phyloP scores from a whole-genome alignment of 2,113 vertebrate genomes.

The Xenotilapia longispinis region DNA sequence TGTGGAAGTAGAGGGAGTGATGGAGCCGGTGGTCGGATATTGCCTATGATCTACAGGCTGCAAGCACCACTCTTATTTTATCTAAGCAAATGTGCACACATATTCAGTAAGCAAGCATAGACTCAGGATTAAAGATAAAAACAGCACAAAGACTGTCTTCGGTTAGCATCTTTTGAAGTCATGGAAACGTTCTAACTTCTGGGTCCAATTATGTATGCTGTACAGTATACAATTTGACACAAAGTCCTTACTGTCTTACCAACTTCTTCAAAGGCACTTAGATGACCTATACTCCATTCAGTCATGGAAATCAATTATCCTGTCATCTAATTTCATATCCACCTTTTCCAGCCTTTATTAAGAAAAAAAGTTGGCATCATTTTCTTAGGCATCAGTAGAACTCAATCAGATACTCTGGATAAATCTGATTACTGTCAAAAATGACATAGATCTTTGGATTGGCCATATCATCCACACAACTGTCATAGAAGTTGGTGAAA shows the following conservation, averaged over 20 bases:
- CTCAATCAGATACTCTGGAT: conserved; percentile 94
- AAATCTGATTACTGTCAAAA: conserved; percentile 96
- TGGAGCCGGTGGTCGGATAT: not conserved
- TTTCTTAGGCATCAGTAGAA: conserved; percentile 74
- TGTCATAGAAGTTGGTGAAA: conserved; percentile 92
- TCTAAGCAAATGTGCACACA: conserved; percentile 6
- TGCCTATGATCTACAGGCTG: conserved; percentile 14
- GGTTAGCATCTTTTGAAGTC: not conserved
- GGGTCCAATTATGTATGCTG: not conserved
- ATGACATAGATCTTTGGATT: conserved; percentile 95
- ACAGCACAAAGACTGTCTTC: not conserved
- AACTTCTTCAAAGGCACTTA: conserved; percentile 58
- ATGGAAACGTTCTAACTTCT: not conserved
- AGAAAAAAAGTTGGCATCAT: not conserved
- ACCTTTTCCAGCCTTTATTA: not conserved
- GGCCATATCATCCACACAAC: conserved; percentile 90
- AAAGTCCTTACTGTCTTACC: conserved; percentile 5
- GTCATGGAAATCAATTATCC: not conserved
- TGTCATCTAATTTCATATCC: not conserved
- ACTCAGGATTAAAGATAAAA: not conserved
- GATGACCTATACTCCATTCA: conserved; percentile 14
- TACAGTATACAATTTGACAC: conserved; percentile 10
- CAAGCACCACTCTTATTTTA: not conserved
- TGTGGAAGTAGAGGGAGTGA: not conserved
- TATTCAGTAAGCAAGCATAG: conserved; percentile 21